Percentiles rank a stretch among this genome's conserved stretches.
phyloP scores from a whole-genome alignment of 2,113 vertebrate species.

The Heterochromis multidens region DNA sequence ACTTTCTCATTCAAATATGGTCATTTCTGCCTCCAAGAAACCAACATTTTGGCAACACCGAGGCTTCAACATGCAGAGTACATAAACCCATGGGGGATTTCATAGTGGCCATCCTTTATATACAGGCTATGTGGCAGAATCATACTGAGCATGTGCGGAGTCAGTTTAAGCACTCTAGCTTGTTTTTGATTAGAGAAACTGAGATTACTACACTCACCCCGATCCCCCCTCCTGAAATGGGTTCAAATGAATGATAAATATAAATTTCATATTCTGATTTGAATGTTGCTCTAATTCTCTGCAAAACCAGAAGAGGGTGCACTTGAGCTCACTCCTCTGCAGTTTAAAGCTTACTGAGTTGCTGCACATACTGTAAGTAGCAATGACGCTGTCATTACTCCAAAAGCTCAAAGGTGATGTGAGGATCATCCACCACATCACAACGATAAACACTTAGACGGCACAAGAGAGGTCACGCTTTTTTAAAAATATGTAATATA shows the following conservation, averaged over 20 bases:
- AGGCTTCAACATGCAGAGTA: not conserved
- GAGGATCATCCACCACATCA: rapidly evolving
- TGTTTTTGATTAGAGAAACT: not conserved
- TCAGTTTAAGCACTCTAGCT: not conserved
- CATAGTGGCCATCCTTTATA: not conserved
- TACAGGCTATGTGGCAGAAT: not conserved
- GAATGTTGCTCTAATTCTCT: not conserved
- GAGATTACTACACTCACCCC: not conserved
- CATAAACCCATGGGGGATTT: not conserved
- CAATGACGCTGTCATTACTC: not conserved
- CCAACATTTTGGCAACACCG: not conserved
- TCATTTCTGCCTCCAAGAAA: not conserved
- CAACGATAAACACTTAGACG: not conserved
- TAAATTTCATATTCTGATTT: not conserved
- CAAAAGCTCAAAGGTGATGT: not conserved
- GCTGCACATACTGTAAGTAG: rapidly evolving
- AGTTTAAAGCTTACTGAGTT: rapidly evolving
- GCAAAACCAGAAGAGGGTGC: not conserved
- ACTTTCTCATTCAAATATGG: not conserved
- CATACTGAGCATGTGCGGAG: not conserved
- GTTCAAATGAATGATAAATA: rapidly evolving
- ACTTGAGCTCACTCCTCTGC: not conserved
- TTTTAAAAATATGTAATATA: not conserved
- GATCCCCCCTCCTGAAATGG: not conserved
- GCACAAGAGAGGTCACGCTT: not conserved